Conservation (phyloP, 2,113 vertebrate species). For the Euleptes europaea region DNA sequence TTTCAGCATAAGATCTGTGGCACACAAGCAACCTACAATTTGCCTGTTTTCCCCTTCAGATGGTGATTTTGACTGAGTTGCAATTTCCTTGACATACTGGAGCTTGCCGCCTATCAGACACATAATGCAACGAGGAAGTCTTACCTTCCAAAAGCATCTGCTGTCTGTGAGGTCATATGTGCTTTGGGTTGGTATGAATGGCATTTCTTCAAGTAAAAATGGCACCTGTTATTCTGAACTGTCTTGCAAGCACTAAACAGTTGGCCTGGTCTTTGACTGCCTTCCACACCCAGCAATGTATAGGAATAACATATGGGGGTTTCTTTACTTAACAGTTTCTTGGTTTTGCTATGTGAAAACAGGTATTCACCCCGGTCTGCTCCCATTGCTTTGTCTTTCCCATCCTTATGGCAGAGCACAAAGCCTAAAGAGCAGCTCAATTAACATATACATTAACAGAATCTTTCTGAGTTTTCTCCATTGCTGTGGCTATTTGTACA, state of each 20-base stretch:
- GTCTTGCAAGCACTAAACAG: conserved; percentile 45
- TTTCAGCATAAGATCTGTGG: neutral
- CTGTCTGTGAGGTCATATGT: conserved; percentile 33
- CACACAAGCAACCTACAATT: neutral
- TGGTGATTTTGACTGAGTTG: neutral
- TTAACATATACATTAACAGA: conserved; percentile 11
- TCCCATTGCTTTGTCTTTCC: neutral
- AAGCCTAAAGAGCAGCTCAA: neutral
- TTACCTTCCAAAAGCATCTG: conserved; percentile 42
- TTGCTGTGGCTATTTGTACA: neutral
- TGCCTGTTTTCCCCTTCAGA: conserved; percentile 16
- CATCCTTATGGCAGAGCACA: neutral
- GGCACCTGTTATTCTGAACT: conserved; percentile 41
- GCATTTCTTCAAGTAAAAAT: conserved; percentile 40
- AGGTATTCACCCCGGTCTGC: neutral
- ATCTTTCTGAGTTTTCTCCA: neutral
- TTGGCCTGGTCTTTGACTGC: conserved; percentile 43
- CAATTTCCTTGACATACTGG: neutral
- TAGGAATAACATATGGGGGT: conserved; percentile 47
- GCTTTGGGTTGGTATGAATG: conserved; percentile 28
- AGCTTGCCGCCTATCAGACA: neutral
- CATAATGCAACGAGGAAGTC: conserved; percentile 29
- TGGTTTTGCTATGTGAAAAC: neutral
- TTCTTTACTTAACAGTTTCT: conserved; percentile 16
- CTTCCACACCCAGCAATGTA: conserved; percentile 27